Evolutionary conservation across 1,140 invertebrate species (phyloP), one percentile per base, ranked within the genome.

Genomic region (Lordiphosa stackelbergi): DNA sequence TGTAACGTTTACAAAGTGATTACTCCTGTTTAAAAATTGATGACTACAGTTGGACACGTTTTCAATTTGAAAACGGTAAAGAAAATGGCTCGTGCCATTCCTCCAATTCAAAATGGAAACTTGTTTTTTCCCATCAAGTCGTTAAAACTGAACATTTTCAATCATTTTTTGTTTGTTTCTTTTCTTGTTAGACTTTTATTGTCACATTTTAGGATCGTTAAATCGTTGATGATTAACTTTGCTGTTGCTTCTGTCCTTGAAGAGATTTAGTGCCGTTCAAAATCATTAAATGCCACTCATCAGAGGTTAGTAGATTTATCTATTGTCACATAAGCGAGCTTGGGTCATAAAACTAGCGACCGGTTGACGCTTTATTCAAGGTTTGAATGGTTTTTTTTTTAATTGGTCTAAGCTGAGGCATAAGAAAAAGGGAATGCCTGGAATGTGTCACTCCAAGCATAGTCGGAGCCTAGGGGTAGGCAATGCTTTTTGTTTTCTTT

Each of bases 21-120:
- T 85, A 85, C 83, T 83, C 61, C 68, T 83, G 63, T 71, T 85
- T 85, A 85, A 85, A 85, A 85, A 85, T 85, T 85, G 83, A 85
- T 85, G 83, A 60, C 56, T 62, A 73, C 72, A 71, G 65, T 85
- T 83, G 83, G 83, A 85, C 83, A 85, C 83, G 83, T 85, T 85
- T 85, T 85, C 83, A 85, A 85, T 85, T 85, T 85, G 55, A 69
- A 57, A 66, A 61, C 59, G 53, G 48, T 56, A 45, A 72, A 37
- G 47, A 40, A 72, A 77, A 53, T 41, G 72, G 40, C 53, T 54
- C 53, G 53, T 48, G 48, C 37, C 35, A 24, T 16, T 43, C 35
- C 37, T 11, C 12, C 42, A 4, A 8, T 9, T 24, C 59, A 59
- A 53, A 54, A 68, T 66, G 45, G 53, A 66, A 69, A 69, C 63